Evolutionary conservation across 2,797 vertebrate genomes (phyloP).

Genomic region (Meda fulgida): DNA sequence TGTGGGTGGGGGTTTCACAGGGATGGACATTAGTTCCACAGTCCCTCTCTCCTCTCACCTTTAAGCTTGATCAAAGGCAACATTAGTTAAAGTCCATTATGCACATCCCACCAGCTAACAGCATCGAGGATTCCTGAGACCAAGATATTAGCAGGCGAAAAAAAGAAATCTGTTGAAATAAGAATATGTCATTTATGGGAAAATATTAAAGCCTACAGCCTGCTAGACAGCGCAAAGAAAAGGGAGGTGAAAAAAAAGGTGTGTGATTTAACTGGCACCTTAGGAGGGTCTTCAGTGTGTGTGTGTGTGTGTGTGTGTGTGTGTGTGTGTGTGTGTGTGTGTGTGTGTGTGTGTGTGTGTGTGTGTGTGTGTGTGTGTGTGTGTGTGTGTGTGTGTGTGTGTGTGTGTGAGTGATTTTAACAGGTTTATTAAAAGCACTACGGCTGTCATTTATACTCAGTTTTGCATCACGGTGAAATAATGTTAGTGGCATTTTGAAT

Average conservation of each 20-base stretch:
- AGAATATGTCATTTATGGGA: slow-evolving; percentile 59
- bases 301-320: background rate
- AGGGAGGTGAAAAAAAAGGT: slow-evolving; percentile 62
- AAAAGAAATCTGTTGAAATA: slow-evolving; percentile 57
- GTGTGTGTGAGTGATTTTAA: slow-evolving; percentile 65
- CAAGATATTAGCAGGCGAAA: background rate
- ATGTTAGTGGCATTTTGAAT: slow-evolving; percentile 69
- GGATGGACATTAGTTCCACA: slow-evolving; percentile 81
- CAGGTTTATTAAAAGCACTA: slow-evolving; percentile 79
- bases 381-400: slow-evolving; percentile 16
- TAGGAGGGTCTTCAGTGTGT: slow-evolving; percentile 30
- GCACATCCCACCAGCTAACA: slow-evolving; percentile 73
- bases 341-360: slow-evolving; percentile 52
- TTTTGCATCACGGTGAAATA: slow-evolving; percentile 70
- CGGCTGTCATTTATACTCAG: slow-evolving; percentile 76
- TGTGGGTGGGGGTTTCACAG: slow-evolving; percentile 63
- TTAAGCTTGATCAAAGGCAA: slow-evolving; percentile 84
- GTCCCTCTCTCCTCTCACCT: slow-evolving; percentile 80
- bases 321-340: slow-evolving; percentile 12
- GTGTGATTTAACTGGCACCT: slow-evolving; percentile 73
- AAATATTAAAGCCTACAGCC: slow-evolving; percentile 63
- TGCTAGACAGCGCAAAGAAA: slow-evolving; percentile 46
- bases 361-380: slow-evolving; percentile 15
- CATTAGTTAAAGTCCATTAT: slow-evolving; percentile 82
- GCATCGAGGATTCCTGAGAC: slow-evolving; percentile 67